phyloP scores from a whole-genome alignment of 2,113 vertebrate species.

The Pterocles burchelli region DNA sequence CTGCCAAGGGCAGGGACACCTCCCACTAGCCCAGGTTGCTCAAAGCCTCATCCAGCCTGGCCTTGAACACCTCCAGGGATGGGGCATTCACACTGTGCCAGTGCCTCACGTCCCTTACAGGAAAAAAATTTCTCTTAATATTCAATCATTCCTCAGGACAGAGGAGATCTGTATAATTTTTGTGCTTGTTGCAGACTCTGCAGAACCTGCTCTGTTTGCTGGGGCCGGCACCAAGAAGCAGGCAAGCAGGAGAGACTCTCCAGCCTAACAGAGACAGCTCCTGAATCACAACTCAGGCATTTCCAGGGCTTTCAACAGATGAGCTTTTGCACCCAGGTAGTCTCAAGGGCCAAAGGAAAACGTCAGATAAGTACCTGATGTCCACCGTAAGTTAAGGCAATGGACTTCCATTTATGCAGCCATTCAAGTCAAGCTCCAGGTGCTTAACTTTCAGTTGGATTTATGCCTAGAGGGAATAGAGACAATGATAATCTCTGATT shows the following conservation, averaged over 20 bases:
- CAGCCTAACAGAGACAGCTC: background rate
- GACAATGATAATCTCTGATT: background rate
- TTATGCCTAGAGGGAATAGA: background rate
- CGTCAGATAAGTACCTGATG: background rate
- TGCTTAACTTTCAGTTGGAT: background rate
- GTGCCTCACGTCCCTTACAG: too few species aligned
- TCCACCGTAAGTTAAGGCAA: background rate
- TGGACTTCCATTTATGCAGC: background rate
- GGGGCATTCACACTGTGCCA: too few species aligned
- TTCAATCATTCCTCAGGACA: background rate
- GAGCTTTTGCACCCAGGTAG: background rate
- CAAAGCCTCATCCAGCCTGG: too few species aligned
- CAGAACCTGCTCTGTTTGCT: background rate
- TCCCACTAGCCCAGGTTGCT: too few species aligned
- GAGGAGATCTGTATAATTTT: fast-evolving
- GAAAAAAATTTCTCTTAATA: too few species aligned
- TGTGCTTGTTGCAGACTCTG: too few species aligned
- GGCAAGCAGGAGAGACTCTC: background rate
- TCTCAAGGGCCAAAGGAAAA: background rate
- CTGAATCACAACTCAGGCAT: background rate
- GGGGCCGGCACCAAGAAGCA: too few species aligned
- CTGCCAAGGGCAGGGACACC: too few species aligned
- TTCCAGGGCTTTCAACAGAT: background rate
- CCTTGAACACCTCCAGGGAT: too few species aligned
- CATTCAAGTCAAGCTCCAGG: background rate